These are phyloP conservation scores for Tetheella fluctuosa DNA, from an alignment of 2,888 invertebrate genomes.

Conservation along the genomic window DNA sequence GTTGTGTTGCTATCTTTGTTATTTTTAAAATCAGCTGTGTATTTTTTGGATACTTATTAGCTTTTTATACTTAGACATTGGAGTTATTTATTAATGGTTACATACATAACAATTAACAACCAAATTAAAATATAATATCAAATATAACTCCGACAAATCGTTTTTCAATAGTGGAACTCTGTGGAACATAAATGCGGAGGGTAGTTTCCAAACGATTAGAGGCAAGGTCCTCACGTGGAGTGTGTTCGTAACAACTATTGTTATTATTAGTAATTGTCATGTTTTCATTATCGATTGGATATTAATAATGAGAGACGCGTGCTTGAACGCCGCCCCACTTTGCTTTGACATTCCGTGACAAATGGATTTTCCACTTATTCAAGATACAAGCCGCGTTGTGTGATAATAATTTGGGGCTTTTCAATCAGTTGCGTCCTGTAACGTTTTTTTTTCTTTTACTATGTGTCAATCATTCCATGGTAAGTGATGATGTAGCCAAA, in stretches of 20 bases:
- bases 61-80: no score
- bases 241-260: neutral
- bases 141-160: neutral
- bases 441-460: no score
- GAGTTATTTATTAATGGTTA: no score
- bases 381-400: constrained; percentile 35
- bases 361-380: constrained; percentile 47
- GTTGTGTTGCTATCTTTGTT: neutral
- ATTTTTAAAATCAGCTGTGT: neutral
- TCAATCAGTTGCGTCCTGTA: neutral
- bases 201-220: constrained; percentile 21
- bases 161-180: neutral
- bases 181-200: neutral
- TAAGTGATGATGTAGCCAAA: no score
- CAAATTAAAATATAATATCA: neutral
- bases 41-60: no score
- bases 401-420: constrained; percentile 19
- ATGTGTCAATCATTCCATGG: no score
- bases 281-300: constrained; percentile 25
- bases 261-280: constrained; percentile 28
- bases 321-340: constrained; percentile 37
- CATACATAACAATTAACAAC: neutral
- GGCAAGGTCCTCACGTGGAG: constrained; percentile 13
- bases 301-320: constrained; percentile 6
- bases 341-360: constrained; percentile 66